These are phyloP conservation scores for Stomatorhinus walkeri DNA, from an alignment of 2,797 vertebrate genomes.

Conservation along the genomic window DNA sequence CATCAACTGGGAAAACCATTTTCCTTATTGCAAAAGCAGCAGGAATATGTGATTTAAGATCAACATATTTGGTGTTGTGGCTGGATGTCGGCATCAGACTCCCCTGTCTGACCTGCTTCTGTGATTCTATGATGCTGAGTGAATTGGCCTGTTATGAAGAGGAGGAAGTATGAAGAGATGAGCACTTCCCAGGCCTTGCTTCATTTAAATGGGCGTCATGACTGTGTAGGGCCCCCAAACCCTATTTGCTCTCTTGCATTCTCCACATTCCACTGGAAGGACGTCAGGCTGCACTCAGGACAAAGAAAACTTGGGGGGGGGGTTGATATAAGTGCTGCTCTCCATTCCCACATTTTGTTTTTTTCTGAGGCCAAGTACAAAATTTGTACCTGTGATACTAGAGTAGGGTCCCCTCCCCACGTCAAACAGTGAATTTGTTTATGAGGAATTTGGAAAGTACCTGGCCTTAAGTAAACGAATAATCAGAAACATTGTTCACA, in stretches of 20 bases:
- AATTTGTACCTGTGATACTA: not conserved
- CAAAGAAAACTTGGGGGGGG: constrained; percentile 13
- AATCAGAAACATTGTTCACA: not conserved
- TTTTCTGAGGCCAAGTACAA: not conserved
- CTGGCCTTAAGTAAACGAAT: not conserved
- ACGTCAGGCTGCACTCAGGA: constrained; percentile 36
- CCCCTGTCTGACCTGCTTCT: not conserved
- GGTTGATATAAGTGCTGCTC: not conserved
- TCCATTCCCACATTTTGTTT: not conserved
- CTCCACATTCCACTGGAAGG: constrained; percentile 38
- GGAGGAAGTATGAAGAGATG: not conserved
- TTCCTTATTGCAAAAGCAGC: not conserved
- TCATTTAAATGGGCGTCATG: constrained; percentile 1
- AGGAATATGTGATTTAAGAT: not conserved
- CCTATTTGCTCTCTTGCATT: constrained; percentile 38
- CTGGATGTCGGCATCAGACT: not conserved
- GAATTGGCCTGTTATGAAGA: not conserved
- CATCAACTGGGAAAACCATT: not conserved
- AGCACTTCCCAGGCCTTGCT: not conserved
- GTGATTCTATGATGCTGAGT: not conserved
- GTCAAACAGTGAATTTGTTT: not conserved
- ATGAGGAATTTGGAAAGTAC: not conserved
- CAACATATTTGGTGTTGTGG: not conserved
- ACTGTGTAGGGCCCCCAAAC: not conserved
- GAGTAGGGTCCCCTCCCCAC: not conserved